phyloP scores from a whole-genome alignment of 2,797 vertebrate genomes.

The Prunella strophiata region DNA sequence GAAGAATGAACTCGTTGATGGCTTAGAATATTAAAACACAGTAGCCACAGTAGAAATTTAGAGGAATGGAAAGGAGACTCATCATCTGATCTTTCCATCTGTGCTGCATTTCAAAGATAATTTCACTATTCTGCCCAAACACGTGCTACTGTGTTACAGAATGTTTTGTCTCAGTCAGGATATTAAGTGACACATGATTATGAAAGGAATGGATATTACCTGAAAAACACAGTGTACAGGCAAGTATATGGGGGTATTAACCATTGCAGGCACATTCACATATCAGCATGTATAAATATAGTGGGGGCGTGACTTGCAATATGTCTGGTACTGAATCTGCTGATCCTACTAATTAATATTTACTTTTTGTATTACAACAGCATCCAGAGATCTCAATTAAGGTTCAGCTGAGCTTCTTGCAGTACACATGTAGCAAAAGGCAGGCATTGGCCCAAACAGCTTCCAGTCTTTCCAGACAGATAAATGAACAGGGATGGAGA shows the following conservation, averaged over 20 bases:
- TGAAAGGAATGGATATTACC: conserved; percentile 50
- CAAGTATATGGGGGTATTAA: conserved; percentile 4
- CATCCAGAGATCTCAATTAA: conserved; percentile 21
- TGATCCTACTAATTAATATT: conserved; percentile 54
- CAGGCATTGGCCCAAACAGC: background rate
- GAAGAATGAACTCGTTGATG: conserved; percentile 33
- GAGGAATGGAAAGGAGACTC: background rate
- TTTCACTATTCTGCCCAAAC: conserved; percentile 52
- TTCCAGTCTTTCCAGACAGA: background rate
- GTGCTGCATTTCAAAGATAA: conserved; percentile 40
- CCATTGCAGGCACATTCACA: conserved; percentile 18
- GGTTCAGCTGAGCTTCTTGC: background rate
- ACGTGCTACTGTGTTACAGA: conserved; percentile 34
- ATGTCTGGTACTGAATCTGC: conserved; percentile 39
- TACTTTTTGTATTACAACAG: conserved; percentile 52
- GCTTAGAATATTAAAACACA: conserved; percentile 28
- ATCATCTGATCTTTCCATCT: conserved; percentile 31
- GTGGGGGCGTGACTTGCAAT: conserved; percentile 17
- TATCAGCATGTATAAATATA: background rate
- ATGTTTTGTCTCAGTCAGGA: conserved; percentile 34
- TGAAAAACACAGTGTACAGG: background rate
- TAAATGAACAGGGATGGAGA: background rate
- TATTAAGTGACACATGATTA: conserved; percentile 46
- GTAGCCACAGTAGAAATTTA: background rate
- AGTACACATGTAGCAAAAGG: background rate